Percentiles rank a stretch among this genome's conserved stretches.
Conservation (phyloP, 2,113 vertebrate species). For the Lamprotornis superbus region DNA sequence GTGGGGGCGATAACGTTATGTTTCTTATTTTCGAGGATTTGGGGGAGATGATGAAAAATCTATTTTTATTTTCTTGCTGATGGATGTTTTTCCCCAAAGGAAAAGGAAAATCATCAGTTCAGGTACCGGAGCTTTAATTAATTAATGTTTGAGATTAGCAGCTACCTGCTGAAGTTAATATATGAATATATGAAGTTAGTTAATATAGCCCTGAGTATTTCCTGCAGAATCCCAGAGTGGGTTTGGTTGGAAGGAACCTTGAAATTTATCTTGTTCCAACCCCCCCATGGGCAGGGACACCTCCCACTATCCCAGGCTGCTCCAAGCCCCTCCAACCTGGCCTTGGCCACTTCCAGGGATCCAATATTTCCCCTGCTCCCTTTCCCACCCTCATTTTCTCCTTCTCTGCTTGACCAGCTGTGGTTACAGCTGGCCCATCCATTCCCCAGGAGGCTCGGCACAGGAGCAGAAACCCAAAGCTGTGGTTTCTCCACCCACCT, state of each 20-base stretch:
- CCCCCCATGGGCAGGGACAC: neutral
- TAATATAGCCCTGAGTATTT: neutral
- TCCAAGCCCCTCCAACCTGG: fast-evolving
- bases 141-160: neutral
- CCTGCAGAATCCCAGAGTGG: neutral
- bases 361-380: neutral
- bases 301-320: fast-evolving
- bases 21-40: neutral
- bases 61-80: neutral
- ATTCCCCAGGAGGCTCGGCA: neutral
- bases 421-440: neutral
- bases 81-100: neutral
- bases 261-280: fast-evolving
- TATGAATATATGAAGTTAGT: no score
- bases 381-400: neutral
- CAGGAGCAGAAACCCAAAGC: neutral
- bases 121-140: neutral
- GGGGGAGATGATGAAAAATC: neutral
- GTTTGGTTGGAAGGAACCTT: neutral
- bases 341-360: neutral
- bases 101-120: neutral
- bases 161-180: neutral
- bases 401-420: neutral
- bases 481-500: neutral
- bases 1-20: no score